These are phyloP conservation scores for Tetrao urogallus DNA, from an alignment of 2,113 vertebrate genomes.

Conservation along the genomic window DNA sequence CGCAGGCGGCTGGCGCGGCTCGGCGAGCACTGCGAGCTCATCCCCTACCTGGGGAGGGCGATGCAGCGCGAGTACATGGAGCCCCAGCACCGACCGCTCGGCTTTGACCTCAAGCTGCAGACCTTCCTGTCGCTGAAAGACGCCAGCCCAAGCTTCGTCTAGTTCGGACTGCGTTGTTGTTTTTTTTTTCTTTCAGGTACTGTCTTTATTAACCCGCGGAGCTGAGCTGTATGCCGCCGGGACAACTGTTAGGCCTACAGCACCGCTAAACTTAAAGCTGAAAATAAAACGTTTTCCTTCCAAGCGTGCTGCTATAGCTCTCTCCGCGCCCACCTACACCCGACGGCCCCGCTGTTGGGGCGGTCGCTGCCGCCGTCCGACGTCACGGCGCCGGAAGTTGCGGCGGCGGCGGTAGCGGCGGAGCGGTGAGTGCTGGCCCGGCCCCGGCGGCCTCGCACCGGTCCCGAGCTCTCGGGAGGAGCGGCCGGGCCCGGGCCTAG, in stretches of 20 bases:
- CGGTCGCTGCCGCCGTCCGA: not conserved
- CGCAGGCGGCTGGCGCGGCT: constrained; percentile 85
- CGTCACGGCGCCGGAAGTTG: not conserved
- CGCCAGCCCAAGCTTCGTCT: constrained; percentile 26
- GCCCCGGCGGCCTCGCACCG: not conserved
- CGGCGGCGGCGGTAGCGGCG: not conserved
- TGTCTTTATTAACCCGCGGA: not conserved
- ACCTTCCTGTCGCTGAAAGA: constrained; percentile 83
- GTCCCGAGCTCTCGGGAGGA: too few relatives aligned
- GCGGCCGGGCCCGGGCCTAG: too few relatives aligned
- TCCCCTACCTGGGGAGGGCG: constrained; percentile 83
- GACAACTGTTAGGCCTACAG: not conserved
- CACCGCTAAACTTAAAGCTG: not conserved
- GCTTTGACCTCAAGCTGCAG: constrained; percentile 83
- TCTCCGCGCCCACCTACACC: too few relatives aligned
- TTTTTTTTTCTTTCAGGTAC: too few relatives aligned
- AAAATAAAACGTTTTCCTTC: not conserved
- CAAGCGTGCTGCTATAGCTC: too few relatives aligned
- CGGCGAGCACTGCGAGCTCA: constrained; percentile 86
- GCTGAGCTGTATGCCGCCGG: too few relatives aligned
- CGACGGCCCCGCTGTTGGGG: too few relatives aligned
- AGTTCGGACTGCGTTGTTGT: not conserved
- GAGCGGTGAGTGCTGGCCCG: not conserved
- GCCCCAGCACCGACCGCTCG: constrained; percentile 77
- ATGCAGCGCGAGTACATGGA: constrained; percentile 82